Percentiles rank a stretch among this genome's conserved stretches.
Conservation (phyloP, 2,888 invertebrate species). For the Diloba caeruleocephala region DNA sequence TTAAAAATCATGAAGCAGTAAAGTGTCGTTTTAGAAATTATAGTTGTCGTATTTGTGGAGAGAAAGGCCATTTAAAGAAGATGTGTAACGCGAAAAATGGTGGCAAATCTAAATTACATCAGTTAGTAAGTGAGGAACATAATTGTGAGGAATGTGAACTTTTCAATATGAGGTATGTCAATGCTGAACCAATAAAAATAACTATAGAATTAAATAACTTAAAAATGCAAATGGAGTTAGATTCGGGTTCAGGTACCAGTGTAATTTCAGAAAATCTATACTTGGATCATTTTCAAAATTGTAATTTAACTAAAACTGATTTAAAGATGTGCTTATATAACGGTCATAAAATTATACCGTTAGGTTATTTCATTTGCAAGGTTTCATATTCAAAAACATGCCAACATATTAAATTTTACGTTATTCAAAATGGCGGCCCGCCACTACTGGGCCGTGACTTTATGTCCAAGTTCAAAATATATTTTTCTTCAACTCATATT, state of each 20-base stretch:
- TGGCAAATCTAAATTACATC: conserved; percentile 6
- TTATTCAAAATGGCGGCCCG: neutral
- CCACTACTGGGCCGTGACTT: conserved; percentile 2
- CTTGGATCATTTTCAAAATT: neutral
- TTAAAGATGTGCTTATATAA: conserved; percentile 6
- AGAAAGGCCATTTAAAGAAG: conserved; percentile 9
- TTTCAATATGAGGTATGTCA: conserved; percentile 10
- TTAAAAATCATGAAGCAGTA: no score
- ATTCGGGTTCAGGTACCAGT: neutral
- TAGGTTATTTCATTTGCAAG: neutral
- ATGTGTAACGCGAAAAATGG: conserved; percentile 3
- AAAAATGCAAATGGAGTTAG: neutral
- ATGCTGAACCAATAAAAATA: neutral
- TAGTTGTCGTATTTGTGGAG: conserved; percentile 11
- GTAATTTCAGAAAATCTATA: conserved; percentile 1
- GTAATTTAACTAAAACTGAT: neutral
- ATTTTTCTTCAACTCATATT: neutral
- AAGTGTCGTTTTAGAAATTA: no score
- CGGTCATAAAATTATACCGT: conserved; percentile 1
- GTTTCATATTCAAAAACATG: neutral
- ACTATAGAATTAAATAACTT: neutral
- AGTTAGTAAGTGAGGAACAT: neutral
- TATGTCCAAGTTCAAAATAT: neutral
- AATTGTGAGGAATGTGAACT: conserved; percentile 7
- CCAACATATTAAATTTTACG: neutral